Base-by-base conservation (phyloP, 2,113 vertebrate species). In the Elanus axillaris region DNA sequence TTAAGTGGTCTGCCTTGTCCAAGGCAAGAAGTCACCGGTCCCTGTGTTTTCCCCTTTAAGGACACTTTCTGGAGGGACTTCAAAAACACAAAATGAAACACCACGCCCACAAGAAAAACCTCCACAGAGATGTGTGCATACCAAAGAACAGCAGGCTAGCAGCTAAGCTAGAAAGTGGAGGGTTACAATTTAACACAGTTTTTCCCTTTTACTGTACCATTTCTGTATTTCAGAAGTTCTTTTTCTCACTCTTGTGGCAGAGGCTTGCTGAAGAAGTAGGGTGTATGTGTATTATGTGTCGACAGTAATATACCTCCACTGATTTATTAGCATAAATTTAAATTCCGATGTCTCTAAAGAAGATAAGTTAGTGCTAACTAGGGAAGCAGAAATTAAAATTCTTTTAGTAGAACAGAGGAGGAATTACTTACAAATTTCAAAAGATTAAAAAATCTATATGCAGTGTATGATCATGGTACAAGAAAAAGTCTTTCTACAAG, bases 391-490 rank as follows among this genome's bases (percentile, higher is more conserved):
- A 63, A 42, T 23, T 17, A 19, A 34, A 69, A 22, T 32, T 26
- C 45, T 73, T 73, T 8, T 6, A 29, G 27, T 36, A 56, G 77
- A n/a, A 66, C 66, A 45, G 48, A 9, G 48, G 12, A 52, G 20
- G 68, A 23, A 32, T 45, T 17, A 7, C 16, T n/a, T 25, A 40
- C 2, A 42, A 26, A 20, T 81, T 38, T 68, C 50, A 42, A 1
- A 86, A 55, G 77, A 11, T 34, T 29, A 6, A 16, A 12, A 14
- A 16, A 2, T 6, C 12, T 4, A 0, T 3, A 0, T 34, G 72
- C 62, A 23, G 55, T 19, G 64, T 66, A 0, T 7, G 76, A 48
- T 69, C 88, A 32, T 76, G 34, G 40, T 29, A 16, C 25, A 67
- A 27, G 68, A 56, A 42, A 34, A 67, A 71, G 8, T 9, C 42